Conservation (phyloP, 2,113 vertebrate species). For the Ibidorhyncha struthersii region DNA sequence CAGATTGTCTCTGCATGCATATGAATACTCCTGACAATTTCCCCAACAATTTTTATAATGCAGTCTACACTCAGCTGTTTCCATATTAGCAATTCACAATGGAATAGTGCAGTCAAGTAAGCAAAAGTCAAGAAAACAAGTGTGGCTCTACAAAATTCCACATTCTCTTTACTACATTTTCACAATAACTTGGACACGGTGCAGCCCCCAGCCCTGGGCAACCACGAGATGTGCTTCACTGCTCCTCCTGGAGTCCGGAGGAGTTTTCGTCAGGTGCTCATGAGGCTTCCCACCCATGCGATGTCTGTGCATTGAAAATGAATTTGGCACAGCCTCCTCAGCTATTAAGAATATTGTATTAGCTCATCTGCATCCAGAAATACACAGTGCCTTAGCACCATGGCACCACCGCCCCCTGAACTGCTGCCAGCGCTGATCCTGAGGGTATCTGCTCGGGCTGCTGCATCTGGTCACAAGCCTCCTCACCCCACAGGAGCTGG, state of each 20-base stretch:
- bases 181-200: background rate
- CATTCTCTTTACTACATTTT: background rate
- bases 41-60: background rate
- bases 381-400: background rate
- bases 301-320: background rate
- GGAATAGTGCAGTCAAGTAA: background rate
- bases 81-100: background rate
- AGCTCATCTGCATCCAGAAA: background rate
- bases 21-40: background rate
- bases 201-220: background rate
- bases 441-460: background rate
- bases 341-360: background rate
- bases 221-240: background rate
- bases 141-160: background rate
- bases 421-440: background rate
- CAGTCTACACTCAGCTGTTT: background rate
- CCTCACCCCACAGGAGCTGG: background rate
- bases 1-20: background rate
- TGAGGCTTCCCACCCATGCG: background rate
- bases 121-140: background rate
- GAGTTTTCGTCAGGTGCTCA: background rate
- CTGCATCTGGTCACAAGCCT: background rate
- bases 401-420: no score
- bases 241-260: background rate
- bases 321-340: background rate